Evolutionary conservation across 2,797 vertebrate genomes (phyloP), one percentile per base, ranked within the genome.

Genomic region (Ctenopoma multispine): DNA sequence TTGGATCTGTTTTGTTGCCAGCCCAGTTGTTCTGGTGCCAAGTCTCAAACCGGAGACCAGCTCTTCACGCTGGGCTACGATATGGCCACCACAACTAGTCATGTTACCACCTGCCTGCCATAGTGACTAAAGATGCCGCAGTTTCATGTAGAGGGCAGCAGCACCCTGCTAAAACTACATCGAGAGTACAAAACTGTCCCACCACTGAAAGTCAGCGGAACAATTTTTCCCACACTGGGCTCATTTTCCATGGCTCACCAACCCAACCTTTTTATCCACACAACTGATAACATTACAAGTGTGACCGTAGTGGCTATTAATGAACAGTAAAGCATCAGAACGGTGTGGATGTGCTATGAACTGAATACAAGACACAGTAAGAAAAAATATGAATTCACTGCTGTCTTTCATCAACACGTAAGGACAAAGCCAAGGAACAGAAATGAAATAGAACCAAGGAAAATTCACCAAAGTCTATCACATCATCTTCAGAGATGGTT

Each of bases 391-490:
- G 17, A 36, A 59, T 43, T 54, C 15, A n/a, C 36, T 4, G 56
- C 65, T 71, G 20, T 50, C 66, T 48, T 60, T 53, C 58, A 40
- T 70, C 65, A 0, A 34, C 40, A n/a, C 47, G 3, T 1, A 12
- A 3, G 73, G 66, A 31, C 29, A 31, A 63, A 53, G 66, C 40
- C 27, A 66, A 69, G 46, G 46, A 67, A 49, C 10, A 48, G 57
- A 62, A 60, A 50, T 34, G 20, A 72, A 75, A 60, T 23, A 6
- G 84, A 85, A 91, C 75, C 83, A 87, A 89, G 83, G 71, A 84
- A 73, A 80, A 79, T 47, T 90, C 88, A 93, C 91, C 92, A 92
- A 93, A 92, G 92, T 89, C 63, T 80, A 78, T 81, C 63, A 54
- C 13, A 17, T 77, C 72, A 80, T 87, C 80, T 79, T 74, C 60